These are phyloP conservation scores for Corythaeola cristata DNA, from an alignment of 2,113 vertebrate species.

Conservation along the genomic window DNA sequence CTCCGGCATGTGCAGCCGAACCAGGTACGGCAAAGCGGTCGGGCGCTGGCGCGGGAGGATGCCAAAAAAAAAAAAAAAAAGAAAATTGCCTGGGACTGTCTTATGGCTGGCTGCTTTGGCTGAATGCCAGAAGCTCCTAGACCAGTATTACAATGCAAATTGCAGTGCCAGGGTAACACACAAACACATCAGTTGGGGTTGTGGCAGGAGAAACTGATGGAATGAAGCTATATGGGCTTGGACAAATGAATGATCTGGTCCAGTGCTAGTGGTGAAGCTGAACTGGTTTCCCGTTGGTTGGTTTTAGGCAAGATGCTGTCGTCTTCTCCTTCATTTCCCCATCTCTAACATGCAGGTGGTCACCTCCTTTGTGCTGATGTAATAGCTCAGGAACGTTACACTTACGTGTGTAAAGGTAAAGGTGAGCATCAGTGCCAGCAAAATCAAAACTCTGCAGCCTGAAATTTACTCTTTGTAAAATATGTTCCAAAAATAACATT, in stretches of 20 bases:
- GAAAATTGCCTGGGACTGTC: not conserved
- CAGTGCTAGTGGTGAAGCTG: not conserved
- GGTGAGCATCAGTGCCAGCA: not conserved
- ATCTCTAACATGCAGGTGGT: no score
- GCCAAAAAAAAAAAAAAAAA: no score
- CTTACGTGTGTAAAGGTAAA: not conserved
- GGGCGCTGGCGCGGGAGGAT: accelerated
- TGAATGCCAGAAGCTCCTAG: not conserved
- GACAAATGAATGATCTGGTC: not conserved
- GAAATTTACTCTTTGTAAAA: not conserved
- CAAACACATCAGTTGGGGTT: not conserved
- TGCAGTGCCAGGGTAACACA: not conserved
- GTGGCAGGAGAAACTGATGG: not conserved
- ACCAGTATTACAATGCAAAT: not conserved
- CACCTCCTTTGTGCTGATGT: not conserved
- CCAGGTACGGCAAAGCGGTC: conserved; percentile 53
- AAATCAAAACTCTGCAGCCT: not conserved
- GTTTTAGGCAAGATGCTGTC: not conserved
- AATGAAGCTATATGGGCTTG: not conserved
- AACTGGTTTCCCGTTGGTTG: not conserved
- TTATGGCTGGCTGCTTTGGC: not conserved
- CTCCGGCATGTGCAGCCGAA: not conserved
- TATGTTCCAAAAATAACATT: not conserved
- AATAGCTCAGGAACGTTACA: not conserved
- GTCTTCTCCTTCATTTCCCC: not conserved